Evolutionary conservation across 2,113 vertebrate species (phyloP).

Genomic region (Castor canadensis): DNA sequence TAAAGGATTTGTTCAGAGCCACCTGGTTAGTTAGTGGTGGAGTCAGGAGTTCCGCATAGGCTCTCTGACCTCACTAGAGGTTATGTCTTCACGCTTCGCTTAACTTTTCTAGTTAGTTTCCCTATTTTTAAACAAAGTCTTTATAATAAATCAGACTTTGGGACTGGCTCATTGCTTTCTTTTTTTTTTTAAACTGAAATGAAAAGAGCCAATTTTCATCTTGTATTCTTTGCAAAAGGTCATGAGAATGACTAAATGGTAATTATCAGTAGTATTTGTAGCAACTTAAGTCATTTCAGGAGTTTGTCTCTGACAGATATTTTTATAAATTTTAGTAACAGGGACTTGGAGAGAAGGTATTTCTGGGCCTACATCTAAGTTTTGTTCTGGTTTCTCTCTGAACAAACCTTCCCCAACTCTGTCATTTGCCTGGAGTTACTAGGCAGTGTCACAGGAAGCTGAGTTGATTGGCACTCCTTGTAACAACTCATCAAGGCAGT

Average conservation of each 20-base stretch:
- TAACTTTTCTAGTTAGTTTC: neutral
- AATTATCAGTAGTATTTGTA: constrained; percentile 35
- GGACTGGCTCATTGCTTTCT: neutral
- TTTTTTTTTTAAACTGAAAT: neutral
- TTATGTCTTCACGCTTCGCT: neutral
- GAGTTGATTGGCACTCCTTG: neutral
- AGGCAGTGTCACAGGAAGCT: neutral
- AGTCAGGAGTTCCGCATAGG: neutral
- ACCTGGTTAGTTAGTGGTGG: neutral
- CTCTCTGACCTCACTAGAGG: neutral
- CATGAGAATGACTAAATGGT: constrained; percentile 36
- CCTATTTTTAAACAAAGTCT: constrained; percentile 2
- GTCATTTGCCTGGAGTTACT: neutral
- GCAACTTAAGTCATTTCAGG: constrained; percentile 58
- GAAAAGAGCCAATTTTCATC: neutral
- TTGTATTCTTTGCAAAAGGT: constrained; percentile 19
- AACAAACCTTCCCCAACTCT: neutral
- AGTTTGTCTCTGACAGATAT: constrained; percentile 50
- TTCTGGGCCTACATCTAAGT: neutral
- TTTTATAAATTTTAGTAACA: constrained; percentile 48
- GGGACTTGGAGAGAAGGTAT: neutral
- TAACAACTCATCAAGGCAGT: neutral
- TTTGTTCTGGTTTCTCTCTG: constrained; percentile 20
- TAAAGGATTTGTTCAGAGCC: neutral
- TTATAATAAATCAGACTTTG: neutral